Base-by-base conservation (phyloP, 2,888 invertebrate species). In the Dicranocentrus wangi region DNA sequence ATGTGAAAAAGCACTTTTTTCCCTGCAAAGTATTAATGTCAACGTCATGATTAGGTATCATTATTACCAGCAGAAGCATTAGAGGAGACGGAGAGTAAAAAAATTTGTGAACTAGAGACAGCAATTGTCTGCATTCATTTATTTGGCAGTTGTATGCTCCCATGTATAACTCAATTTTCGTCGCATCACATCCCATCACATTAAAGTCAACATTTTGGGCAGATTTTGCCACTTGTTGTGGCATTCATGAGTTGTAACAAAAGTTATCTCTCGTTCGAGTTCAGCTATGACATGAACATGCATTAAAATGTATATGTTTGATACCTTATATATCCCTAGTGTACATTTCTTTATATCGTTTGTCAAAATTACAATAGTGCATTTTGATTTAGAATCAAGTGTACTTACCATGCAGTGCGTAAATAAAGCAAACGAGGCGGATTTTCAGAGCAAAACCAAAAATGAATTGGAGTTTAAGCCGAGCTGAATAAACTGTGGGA, bases 391-490 rank as follows among this genome's bases (percentile, higher is more conserved):
- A n/a, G n/a, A 3, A n/a, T 47, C 10, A 3, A 32, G 47, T 47
- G 47, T 10, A 47, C 47, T 47, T 47, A 8, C 7, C 39, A 39
- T n/a, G 7, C 51, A 51, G 55, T 55, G 55, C 55, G 27, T 3
- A 47, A 3, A 47, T 10, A 51, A 19, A 51, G 61, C 61, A 61
- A 28, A 28, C 23, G 28, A 61, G 61, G 27, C n/a, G 32, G 2
- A 32, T 71, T 70, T 71, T 60, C 63, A 72, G 72, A 72, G 72
- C 72, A 72, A 61, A 72, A 72, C 72, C 61, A n/a, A 72, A 60
- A 72, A 63, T 63, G 63, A 72, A 72, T 60, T 71, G 71, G 60
- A 42, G 60, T 7, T 43, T 55, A 1, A 43, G 43, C 42, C 25
- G 43, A 55, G 42, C 70, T 39, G 58, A 58, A n/a, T 23, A 66